Conservation (phyloP, 2,113 vertebrate genomes). For the Caranx ignobilis region DNA sequence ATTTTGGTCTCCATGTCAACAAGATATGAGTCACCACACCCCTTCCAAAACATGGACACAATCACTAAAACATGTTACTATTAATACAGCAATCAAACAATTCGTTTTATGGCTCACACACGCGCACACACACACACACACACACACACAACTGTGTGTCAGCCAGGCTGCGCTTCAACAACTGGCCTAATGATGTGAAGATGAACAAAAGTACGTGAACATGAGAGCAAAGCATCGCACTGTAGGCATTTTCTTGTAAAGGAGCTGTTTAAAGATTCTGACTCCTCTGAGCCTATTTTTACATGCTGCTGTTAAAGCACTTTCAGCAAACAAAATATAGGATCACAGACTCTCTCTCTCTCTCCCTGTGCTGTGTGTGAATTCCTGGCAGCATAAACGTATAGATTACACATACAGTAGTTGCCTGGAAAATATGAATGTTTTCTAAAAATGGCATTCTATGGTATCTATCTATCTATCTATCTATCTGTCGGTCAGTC, state of each 20-base stretch:
- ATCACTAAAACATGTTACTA: slow-evolving; percentile 74
- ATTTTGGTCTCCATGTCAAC: slow-evolving; percentile 82
- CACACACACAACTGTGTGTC: slow-evolving; percentile 42
- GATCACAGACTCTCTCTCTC: slow-evolving; percentile 19
- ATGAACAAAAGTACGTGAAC: slow-evolving; percentile 44
- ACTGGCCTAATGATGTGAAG: slow-evolving; percentile 55
- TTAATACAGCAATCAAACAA: slow-evolving; percentile 65
- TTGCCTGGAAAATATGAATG: neutral
- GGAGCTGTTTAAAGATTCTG: slow-evolving; percentile 56
- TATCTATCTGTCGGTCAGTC: slow-evolving; percentile 1
- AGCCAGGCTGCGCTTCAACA: slow-evolving; percentile 47
- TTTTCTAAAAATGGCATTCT: neutral
- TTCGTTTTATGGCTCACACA: slow-evolving; percentile 33
- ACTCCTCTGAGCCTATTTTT: slow-evolving; percentile 68
- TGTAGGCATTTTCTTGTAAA: slow-evolving; percentile 56
- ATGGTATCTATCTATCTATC: neutral
- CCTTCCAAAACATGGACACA: slow-evolving; percentile 67
- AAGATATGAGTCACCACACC: slow-evolving; percentile 80
- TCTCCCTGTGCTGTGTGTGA: slow-evolving; percentile 1
- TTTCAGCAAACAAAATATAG: slow-evolving; percentile 61
- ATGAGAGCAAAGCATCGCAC: slow-evolving; percentile 46
- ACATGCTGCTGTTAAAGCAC: slow-evolving; percentile 58
- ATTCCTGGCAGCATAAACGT: slow-evolving; percentile 30
- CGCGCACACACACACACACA: too few species aligned
- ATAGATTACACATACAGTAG: slow-evolving; percentile 20